Conservation (phyloP, 2,797 vertebrate genomes). For the Mormyrus hasselquistii region DNA sequence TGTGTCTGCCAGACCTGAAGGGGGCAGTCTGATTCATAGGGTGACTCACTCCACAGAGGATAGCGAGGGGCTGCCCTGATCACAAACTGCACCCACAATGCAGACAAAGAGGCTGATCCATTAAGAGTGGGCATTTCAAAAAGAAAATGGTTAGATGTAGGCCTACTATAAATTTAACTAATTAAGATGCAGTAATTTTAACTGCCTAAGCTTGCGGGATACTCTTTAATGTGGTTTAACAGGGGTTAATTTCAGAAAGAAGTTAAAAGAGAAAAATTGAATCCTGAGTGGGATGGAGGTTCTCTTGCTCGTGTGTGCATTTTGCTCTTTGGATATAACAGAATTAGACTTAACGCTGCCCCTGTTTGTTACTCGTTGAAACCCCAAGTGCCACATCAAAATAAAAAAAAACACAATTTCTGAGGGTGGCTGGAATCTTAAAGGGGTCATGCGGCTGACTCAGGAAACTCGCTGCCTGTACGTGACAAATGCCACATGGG, state of each 20-base stretch:
- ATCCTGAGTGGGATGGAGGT: neutral
- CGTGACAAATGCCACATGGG: neutral
- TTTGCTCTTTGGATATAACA: neutral
- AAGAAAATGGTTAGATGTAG: neutral
- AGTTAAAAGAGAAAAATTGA: neutral
- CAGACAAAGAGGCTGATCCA: slow-evolving; percentile 65
- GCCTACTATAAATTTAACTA: neutral
- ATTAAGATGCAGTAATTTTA: neutral
- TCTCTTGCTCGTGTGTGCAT: neutral
- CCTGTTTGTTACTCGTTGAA: neutral
- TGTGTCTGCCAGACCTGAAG: slow-evolving; percentile 60
- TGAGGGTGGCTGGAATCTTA: neutral
- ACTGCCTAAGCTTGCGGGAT: neutral
- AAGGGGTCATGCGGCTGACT: neutral
- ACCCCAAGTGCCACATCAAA: neutral
- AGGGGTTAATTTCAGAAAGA: neutral
- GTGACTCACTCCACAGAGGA: slow-evolving; percentile 53
- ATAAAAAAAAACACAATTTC: neutral
- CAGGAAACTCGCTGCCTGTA: neutral
- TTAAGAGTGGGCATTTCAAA: slow-evolving; percentile 49
- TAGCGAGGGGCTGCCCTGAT: slow-evolving; percentile 63
- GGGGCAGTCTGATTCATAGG: slow-evolving; percentile 57
- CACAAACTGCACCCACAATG: slow-evolving; percentile 61
- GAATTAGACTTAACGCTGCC: neutral
- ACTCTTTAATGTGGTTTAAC: neutral